phyloP scores from a whole-genome alignment of 2,888 invertebrate genomes.

The Athripsodes cinereus region DNA sequence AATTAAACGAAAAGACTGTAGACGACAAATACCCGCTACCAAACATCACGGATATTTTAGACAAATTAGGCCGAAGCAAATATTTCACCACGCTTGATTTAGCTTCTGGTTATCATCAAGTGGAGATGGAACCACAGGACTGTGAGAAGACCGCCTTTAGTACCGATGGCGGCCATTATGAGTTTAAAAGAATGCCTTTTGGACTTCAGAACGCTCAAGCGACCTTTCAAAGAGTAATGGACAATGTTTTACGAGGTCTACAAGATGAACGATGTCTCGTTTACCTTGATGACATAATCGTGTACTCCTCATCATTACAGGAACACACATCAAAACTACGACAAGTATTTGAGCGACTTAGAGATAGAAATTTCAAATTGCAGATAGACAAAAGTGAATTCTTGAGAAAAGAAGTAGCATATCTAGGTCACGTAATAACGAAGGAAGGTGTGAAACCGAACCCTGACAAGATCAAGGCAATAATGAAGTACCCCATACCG shows the following conservation, averaged over 20 bases:
- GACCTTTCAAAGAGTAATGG: not conserved
- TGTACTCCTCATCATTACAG: conserved; percentile 28
- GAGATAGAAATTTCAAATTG: conserved; percentile 29
- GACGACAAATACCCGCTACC: conserved; percentile 30
- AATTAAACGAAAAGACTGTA: conserved; percentile 34
- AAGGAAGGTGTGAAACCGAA: conserved; percentile 34
- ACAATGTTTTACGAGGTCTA: conserved; percentile 8
- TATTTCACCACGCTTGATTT: conserved; percentile 21
- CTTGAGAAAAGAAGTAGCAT: conserved; percentile 33
- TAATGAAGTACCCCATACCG: conserved; percentile 30
- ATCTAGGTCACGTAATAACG: conserved; percentile 34
- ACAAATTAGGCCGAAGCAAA: conserved; percentile 18
- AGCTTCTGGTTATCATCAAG: not conserved
- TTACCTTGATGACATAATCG: conserved; percentile 31
- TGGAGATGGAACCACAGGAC: not conserved
- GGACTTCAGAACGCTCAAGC: not conserved
- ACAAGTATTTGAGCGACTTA: conserved; percentile 30
- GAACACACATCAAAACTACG: conserved; percentile 31
- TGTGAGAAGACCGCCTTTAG: not conserved
- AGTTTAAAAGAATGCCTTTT: not conserved
- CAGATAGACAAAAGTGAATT: conserved; percentile 35
- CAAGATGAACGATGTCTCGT: conserved; percentile 25
- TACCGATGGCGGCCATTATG: not conserved
- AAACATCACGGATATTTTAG: conserved; percentile 22
- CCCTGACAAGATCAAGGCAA: conserved; percentile 30